Evolutionary conservation across 2,888 invertebrate genomes (phyloP), one percentile per base, ranked within the genome.

Genomic region (Cynaeus angustus): DNA sequence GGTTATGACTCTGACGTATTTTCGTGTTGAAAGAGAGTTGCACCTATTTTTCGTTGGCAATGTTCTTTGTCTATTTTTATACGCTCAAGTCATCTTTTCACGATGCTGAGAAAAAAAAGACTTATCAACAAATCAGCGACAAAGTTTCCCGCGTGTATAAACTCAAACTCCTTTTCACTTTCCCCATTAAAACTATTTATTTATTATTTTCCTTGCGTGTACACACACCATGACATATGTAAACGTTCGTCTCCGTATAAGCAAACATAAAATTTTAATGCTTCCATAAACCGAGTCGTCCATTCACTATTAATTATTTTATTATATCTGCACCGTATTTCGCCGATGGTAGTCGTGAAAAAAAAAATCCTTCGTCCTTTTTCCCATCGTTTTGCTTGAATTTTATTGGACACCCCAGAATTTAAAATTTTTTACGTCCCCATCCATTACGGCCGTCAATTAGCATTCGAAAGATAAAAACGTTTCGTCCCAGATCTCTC

Each of bases 391-490:
- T 59, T 56, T 52, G 56, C 66, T 30, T 46, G 45, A 33, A 56
- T 56, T 66, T 66, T 66, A 66, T 66, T 56, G 66, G 66, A 43
- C 66, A 56, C 66, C 66, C 66, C 26, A 48, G 66, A 66, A 66
- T 66, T 66, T 56, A 30, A 56, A 53, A 56, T 56, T 66, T 56
- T 46, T 59, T 53, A 66, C 58, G 55, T 69, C 66, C 58, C n/a
- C 69, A 69, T 69, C 69, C 65, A 69, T 69, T 69, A 52, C 53
- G 28, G 53, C 33, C 66, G 69, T 69, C 69, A 69, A 69, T 69
- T 69, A 69, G 69, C 69, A 65, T 69, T 79, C 52, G 53, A 72
- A 66, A 76, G 77, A 78, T 79, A 79, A 79, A 78, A 78, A 75
- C 76, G 75, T 80, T 77, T 77, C 58, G 67, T 64, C 62, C 58